Base-by-base conservation (phyloP, 1,140 invertebrate species). In the Monochamus saltuarius region DNA sequence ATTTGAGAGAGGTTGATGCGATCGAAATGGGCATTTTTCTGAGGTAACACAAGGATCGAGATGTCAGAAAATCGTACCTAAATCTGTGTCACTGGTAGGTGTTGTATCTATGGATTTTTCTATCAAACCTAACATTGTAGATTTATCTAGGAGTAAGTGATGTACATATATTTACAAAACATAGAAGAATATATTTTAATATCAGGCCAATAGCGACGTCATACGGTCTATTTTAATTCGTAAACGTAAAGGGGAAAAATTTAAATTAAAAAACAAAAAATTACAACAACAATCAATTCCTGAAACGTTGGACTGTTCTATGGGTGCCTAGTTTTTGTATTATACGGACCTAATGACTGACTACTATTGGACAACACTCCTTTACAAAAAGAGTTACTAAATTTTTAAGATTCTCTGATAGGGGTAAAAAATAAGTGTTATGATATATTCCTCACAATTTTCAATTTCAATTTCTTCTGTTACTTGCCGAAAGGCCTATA, bases 231-330 rank as follows among this genome's bases (percentile, higher is more conserved):
- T 40, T 63, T 63, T 56, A 56, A 29, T 29, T 29, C 22, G 22
- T 29, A 29, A 29, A 29, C 22, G 22, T n/a, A n/a, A n/a, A 29
- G 22, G 22, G 22, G 22, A 6, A 29, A 29, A 29, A 29, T 29
- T 29, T 29, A 29, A 29, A 29, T 29, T 35, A 52, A 52, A 13
- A 35, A 35, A 65, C 58, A 47, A 19, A 68, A 64, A 56, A 58
- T 67, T 56, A 64, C 51, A 55, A 60, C 57, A 61, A 61, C 59
- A 65, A 58, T 63, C 63, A 73, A 71, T 70, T 66, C 53, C 52
- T 65, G 65, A 60, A 73, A 73, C 72, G 57, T 68, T 71, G 72
- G 72, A 71, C 72, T 73, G 72, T 66, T 62, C 61, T 59, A 55
- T 62, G 65, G 72, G 72, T 73, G 72, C 72, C 72, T 71, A 68